Base-by-base conservation (phyloP, 2,797 vertebrate species). In the Euphonia xanthogaster region DNA sequence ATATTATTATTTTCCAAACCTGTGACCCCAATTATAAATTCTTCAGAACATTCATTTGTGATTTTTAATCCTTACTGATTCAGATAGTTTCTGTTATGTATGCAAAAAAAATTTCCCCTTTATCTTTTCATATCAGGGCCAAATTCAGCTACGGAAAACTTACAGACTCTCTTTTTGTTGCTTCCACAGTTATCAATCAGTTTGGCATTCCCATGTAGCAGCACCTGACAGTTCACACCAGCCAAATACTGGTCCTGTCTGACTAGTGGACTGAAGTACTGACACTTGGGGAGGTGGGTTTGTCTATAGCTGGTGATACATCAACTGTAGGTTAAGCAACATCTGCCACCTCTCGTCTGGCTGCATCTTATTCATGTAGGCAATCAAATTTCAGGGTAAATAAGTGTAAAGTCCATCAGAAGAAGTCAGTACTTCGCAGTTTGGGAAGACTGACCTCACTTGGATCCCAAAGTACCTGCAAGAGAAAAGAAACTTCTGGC, bases 141-240 rank as follows among this genome's bases (percentile, higher is more conserved):
- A 70, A 73, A 85, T 54, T 54, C 9, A 60, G 14, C 12, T 25
- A 31, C 6, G 44, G 1, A 80, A 62, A 73, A 93, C 21, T 10
- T n/a, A 28, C 2, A 20, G 9, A 39, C 57, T 39, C 4, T 0
- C 1, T 17, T 23, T 30, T 33, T 35, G 39, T 71, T 15, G 0
- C 6, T 57, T 71, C 28, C 24, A n/a, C 6, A 15, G 10, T 45
- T 70, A n/a, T 30, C n/a, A 35, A 2, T n/a, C 31, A 30, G 3
- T 31, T 83, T 83, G 15, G 2, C 21, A n/a, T 31, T 73, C 13
- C 19, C 13, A 42, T 10, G 5, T 14, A 73, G 10, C 6, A 66
- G 21, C 37, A 48, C 6, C 5, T 71, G 57, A 39, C 2, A n/a
- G 2, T 9, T 79, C 55, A 50, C 21, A 18, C 2, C 25, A 55